Evolutionary conservation across 2,888 invertebrate species (phyloP), one percentile per base, ranked within the genome.

Genomic region (Taenaris catops): DNA sequence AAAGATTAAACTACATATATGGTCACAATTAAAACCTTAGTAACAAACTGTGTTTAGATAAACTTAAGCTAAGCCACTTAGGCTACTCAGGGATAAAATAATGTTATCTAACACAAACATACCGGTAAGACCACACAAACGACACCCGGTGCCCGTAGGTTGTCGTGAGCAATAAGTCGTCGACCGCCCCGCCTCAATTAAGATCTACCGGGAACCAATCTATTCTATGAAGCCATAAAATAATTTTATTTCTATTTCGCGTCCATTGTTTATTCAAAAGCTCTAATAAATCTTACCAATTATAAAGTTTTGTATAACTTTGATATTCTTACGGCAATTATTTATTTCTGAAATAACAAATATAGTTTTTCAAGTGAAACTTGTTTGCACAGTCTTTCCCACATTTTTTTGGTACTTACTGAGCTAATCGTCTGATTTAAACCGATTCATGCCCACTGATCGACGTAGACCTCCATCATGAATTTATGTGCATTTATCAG

Each of bases 111-210:
- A 46, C 38, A 47, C 51, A 62, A 63, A 63, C 50, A 58, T 48
- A 33, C 40, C 42, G 39, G 27, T 44, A 47, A 5, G 80, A 75
- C 79, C 81, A 78, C 80, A 79, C 81, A 68, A 55, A 58, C 61
- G 48, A 60, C 51, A 51, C 53, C 63, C 54, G 56, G 53, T 46
- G 79, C 79, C 78, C 38, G 49, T 44, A 78, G 79, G 72, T 63
- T 72, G 67, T 80, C 81, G 78, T 80, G 79, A 65, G 63, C 76
- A 57, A 63, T 71, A 72, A 78, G 66, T 70, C 62, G 51, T 53
- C 55, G 55, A 57, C 58, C 55, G 55, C 58, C 57, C 53, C 52
- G 48, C 61, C 55, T 60, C 60, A 63, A 73, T 76, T 72, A 69
- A 75, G 67, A 64, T 70, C 66, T 68, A 63, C 61, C 43, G 48